Percentiles rank a stretch among this genome's conserved stretches.
phyloP scores from a whole-genome alignment of 1,140 invertebrate species.

The Megathymus violae region DNA sequence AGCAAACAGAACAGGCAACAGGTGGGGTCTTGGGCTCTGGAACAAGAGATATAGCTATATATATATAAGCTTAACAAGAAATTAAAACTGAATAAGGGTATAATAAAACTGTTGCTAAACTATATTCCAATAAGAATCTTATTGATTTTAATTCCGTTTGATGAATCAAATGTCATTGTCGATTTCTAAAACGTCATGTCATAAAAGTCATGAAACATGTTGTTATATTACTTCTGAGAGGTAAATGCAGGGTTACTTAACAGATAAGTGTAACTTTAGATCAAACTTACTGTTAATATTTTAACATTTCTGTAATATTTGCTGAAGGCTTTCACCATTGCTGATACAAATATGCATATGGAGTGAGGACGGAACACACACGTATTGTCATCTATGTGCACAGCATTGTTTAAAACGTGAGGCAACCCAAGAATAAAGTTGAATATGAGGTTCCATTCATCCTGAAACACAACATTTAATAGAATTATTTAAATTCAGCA shows the following conservation, averaged over 20 bases:
- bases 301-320: slow-evolving; percentile 88
- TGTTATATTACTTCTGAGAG: too few relatives aligned
- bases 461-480: slow-evolving; percentile 75
- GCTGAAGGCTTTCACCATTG: slow-evolving; percentile 87
- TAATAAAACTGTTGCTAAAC: background rate
- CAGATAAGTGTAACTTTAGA: slow-evolving; percentile 33
- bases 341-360: slow-evolving; percentile 86
- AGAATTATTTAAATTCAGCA: too few relatives aligned
- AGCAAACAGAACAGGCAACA: slow-evolving; percentile 86
- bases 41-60: slow-evolving; percentile 57
- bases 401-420: slow-evolving; percentile 81
- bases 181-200: too few relatives aligned
- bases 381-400: slow-evolving; percentile 77
- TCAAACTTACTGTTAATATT: slow-evolving; percentile 85
- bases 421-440: slow-evolving; percentile 87
- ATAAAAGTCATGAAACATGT: too few relatives aligned
- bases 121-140: slow-evolving; percentile 6
- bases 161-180: too few relatives aligned
- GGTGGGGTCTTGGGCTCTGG: slow-evolving; percentile 85
- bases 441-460: slow-evolving; percentile 89
- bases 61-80: too few relatives aligned
- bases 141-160: slow-evolving; percentile 28
- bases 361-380: slow-evolving; percentile 85
- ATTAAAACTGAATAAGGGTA: too few relatives aligned
- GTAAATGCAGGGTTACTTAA: too few relatives aligned